Conservation (phyloP, 2,888 invertebrate species). For the Seira sanloemensis region DNA sequence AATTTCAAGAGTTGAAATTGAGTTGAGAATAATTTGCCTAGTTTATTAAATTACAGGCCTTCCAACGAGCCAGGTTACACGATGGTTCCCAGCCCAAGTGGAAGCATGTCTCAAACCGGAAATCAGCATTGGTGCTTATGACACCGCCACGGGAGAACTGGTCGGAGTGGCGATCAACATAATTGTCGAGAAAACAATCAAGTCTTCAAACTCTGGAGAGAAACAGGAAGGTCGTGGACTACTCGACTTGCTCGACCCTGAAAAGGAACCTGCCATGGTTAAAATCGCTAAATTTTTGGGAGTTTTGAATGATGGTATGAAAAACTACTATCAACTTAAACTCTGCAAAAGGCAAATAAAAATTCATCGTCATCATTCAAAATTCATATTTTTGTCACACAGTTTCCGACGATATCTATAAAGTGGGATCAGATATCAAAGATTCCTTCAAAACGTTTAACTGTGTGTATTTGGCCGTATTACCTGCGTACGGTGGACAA, state of each 20-base stretch:
- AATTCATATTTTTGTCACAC: not conserved
- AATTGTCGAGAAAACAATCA: conserved; percentile 22
- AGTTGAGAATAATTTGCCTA: too few relatives aligned
- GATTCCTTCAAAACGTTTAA: conserved; percentile 34
- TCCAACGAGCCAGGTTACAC: conserved; percentile 36
- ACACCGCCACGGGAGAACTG: conserved; percentile 15
- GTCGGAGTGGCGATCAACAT: conserved; percentile 52
- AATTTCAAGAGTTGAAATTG: too few relatives aligned
- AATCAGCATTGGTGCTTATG: conserved; percentile 27
- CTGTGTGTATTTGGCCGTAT: conserved; percentile 47
- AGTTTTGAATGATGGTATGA: conserved; percentile 39
- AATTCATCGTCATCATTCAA: not conserved
- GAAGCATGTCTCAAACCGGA: conserved; percentile 20
- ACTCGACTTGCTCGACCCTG: conserved; percentile 35
- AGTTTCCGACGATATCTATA: conserved; percentile 29
- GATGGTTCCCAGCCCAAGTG: conserved; percentile 37
- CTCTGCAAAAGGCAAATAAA: not conserved
- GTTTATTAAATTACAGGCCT: too few relatives aligned
- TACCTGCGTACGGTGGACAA: conserved; percentile 12
- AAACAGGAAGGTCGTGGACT: conserved; percentile 46
- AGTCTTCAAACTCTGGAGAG: not conserved
- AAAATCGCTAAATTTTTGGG: conserved; percentile 49
- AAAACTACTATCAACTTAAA: too few relatives aligned
- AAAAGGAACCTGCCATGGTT: conserved; percentile 38
- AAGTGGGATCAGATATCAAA: not conserved